Evolutionary conservation across 2,888 invertebrate species (phyloP).

Genomic region (Ennomos fuscantarius): DNA sequence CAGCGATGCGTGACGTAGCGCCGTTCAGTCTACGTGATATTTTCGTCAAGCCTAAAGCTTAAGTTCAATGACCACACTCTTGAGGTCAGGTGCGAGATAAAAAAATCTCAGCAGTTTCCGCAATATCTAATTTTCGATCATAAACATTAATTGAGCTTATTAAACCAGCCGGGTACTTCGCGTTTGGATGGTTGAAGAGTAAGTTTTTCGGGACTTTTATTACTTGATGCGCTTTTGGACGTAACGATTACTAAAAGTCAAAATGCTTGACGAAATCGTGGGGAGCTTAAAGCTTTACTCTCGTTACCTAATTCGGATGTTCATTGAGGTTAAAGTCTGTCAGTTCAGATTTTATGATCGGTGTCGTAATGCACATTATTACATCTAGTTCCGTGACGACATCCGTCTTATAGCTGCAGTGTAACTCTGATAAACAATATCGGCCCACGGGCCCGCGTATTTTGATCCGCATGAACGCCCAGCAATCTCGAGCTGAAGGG

Average conservation of each 20-base stretch:
- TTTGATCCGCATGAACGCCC: slow-evolving; percentile 46
- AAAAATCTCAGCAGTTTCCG: slow-evolving; percentile 63
- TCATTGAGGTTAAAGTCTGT: slow-evolving; percentile 28
- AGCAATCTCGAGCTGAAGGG: slow-evolving; percentile 40
- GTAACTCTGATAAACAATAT: slow-evolving; percentile 41
- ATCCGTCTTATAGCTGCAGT: slow-evolving; percentile 43
- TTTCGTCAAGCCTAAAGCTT: slow-evolving; percentile 56
- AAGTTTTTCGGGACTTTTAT: slow-evolving; percentile 38
- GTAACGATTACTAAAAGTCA: slow-evolving; percentile 28
- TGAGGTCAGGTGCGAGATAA: slow-evolving; percentile 69
- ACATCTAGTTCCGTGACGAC: slow-evolving; percentile 50
- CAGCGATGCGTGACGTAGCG: slow-evolving; percentile 61
- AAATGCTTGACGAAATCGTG: slow-evolving; percentile 6
- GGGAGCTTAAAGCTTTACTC: slow-evolving; percentile 8
- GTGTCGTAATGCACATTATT: slow-evolving; percentile 43
- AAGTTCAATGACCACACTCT: slow-evolving; percentile 69
- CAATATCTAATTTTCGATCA: slow-evolving; percentile 72
- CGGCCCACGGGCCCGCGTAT: slow-evolving; percentile 38
- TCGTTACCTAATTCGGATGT: slow-evolving; percentile 34
- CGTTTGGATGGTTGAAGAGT: slow-evolving; percentile 33
- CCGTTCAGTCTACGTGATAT: slow-evolving; percentile 67
- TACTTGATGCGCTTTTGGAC: slow-evolving; percentile 30
- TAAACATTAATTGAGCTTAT: slow-evolving; percentile 69
- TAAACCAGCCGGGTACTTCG: slow-evolving; percentile 50
- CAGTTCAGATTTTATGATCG: slow-evolving; percentile 26